phyloP scores from a whole-genome alignment of 2,797 vertebrate genomes.

The Emydoidea blandingii region DNA sequence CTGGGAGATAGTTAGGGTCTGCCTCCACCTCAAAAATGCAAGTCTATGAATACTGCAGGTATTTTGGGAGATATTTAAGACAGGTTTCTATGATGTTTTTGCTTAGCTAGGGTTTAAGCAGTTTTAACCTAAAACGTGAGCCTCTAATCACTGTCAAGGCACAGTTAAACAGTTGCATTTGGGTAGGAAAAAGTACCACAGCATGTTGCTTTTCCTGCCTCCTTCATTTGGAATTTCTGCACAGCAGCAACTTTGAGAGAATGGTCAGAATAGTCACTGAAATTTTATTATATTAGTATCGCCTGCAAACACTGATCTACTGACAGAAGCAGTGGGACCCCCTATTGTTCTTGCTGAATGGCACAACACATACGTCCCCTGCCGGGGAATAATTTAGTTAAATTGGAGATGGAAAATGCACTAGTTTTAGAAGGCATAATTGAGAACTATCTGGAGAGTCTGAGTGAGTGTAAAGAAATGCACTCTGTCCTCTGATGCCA shows the following conservation, averaged over 20 bases:
- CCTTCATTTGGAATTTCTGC: conserved; percentile 31
- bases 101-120: conserved; percentile 41
- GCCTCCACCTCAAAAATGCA: conserved; percentile 22
- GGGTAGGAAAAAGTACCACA: neutral
- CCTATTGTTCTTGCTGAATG: neutral
- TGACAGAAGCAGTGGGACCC: neutral
- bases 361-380: neutral
- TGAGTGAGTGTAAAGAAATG: neutral
- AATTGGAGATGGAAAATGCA: neutral
- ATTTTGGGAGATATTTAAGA: conserved; percentile 42
- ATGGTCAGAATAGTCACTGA: neutral
- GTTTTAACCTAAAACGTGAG: conserved; percentile 58
- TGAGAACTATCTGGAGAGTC: neutral
- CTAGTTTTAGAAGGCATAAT: neutral
- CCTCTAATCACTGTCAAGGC: conserved; percentile 23
- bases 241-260: conserved; percentile 6
- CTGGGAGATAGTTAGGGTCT: neutral
- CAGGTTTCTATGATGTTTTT: neutral
- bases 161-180: conserved; percentile 64
- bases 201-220: conserved; percentile 35
- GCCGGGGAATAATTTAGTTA: neutral
- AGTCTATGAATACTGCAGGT: neutral
- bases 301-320: neutral
- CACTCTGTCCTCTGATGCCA: neutral
- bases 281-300: neutral